Evolutionary conservation across 2,888 invertebrate species (phyloP), one percentile per base, ranked within the genome.

Genomic region (Agrotis clavis): DNA sequence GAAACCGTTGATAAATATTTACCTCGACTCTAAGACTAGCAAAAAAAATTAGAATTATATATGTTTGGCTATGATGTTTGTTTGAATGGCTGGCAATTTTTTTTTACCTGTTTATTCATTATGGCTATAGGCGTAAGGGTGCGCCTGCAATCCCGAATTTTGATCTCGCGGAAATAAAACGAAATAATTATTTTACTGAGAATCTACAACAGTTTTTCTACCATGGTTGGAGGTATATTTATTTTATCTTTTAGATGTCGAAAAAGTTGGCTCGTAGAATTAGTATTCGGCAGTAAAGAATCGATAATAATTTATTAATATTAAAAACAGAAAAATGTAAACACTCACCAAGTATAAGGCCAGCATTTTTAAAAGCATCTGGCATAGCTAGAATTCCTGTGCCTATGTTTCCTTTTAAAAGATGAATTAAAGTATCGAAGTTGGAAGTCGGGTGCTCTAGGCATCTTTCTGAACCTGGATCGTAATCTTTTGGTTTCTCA

Each of bases 311-410:
- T n/a, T n/a, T n/a, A 69, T 67, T 61, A 67, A 48, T 65, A 65
- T 30, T 41, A 41, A 7, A 35, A 41, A 77, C 57, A 63, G n/a
- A 62, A 51, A 68, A 64, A 61, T 62, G 66, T 69, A 81, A 70
- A 59, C 71, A 90, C 94, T 88, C 90, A 90, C 99, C 99, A 76
- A 99, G 97, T 89, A 98, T 97, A 71, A 99, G 96, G 16, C 99
- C 99, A 70, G 99, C 98, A 95, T 99, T 98, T 92, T 98, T 98
- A 90, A 99, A 98, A 19, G 99, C 99, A 94, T 99, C 98, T 6
- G 99, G 99, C 98, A 99, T 99, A 11, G 99, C 99, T 83, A 99
- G 96, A 85, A 99, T 99, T 6, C 99, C 99, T 0, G 99, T 99
- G 11, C 99, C 99, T 80, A 97, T 97, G 86, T 98, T 98, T 41